These are phyloP conservation scores for Sceliomorpha sp. DNA, from an alignment of 2,888 invertebrate species.

Conservation along the genomic window DNA sequence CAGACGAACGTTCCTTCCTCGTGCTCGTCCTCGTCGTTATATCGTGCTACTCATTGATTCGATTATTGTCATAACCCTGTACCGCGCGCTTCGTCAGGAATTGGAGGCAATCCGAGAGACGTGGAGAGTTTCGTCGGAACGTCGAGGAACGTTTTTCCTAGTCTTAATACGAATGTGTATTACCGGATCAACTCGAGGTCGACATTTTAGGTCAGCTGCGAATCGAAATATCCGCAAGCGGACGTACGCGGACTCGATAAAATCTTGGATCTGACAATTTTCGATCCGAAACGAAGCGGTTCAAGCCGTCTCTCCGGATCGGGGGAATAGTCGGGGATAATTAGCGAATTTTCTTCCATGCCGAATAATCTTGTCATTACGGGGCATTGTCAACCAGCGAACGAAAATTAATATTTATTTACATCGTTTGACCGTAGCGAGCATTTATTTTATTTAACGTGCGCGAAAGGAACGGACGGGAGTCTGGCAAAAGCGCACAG, in stretches of 20 bases:
- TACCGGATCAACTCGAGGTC: too few species aligned
- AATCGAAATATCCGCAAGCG: too few species aligned
- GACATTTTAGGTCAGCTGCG: too few species aligned
- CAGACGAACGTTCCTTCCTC: constrained; percentile 37
- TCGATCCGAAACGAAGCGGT: too few species aligned
- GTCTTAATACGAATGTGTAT: too few species aligned
- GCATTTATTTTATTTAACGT: constrained; percentile 23
- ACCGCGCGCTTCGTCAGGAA: constrained; percentile 12
- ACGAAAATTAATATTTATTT: constrained; percentile 10
- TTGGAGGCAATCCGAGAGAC: constrained; percentile 19
- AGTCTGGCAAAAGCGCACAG: constrained; percentile 20
- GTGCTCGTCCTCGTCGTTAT: constrained; percentile 39
- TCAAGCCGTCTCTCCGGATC: too few species aligned
- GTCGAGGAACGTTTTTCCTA: constrained; percentile 15
- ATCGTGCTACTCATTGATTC: constrained; percentile 44
- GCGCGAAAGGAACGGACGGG: constrained; percentile 9
- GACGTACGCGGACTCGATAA: too few species aligned
- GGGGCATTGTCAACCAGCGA: constrained; percentile 8
- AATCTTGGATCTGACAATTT: too few species aligned
- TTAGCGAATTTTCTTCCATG: background rate
- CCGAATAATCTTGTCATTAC: background rate
- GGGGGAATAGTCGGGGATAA: too few species aligned
- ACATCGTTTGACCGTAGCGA: constrained; percentile 14
- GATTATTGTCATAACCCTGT: constrained; percentile 34
- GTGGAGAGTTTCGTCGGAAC: too few species aligned